Evolutionary conservation across 1,140 invertebrate species (phyloP).

Genomic region (Pseudomyrmex concolor): DNA sequence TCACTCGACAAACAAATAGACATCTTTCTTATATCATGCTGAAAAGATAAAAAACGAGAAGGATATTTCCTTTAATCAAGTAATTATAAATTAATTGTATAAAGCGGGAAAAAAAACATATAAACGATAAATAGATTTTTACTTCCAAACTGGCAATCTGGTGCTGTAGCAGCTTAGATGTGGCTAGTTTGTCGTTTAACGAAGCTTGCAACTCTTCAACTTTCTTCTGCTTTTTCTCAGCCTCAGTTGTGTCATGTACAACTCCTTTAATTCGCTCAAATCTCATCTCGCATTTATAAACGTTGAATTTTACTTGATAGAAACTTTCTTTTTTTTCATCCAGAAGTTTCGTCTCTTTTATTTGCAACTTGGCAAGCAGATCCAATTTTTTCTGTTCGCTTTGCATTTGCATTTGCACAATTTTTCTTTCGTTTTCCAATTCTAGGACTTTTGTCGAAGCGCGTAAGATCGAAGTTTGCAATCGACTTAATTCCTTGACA

Average conservation of each 20-base stretch:
- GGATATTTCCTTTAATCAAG: constrained; percentile 50
- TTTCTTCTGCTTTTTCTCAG: constrained; percentile 79
- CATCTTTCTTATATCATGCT: constrained; percentile 78
- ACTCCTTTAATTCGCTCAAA: constrained; percentile 76
- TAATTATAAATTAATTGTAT: neutral
- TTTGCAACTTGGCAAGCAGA: constrained; percentile 56
- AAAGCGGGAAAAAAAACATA: constrained; percentile 19
- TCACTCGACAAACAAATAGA: constrained; percentile 74
- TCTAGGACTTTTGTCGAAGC: constrained; percentile 68
- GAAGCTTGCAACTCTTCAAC: constrained; percentile 83
- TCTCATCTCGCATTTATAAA: constrained; percentile 78
- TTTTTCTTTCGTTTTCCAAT: constrained; percentile 76
- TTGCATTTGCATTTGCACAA: constrained; percentile 67
- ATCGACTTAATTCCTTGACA: constrained; percentile 70
- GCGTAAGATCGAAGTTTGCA: constrained; percentile 74
- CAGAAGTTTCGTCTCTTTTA: constrained; percentile 77
- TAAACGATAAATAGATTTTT: constrained; percentile 17
- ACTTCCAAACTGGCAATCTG: constrained; percentile 86
- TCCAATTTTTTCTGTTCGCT: constrained; percentile 76
- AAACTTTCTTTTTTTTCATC: constrained; percentile 79
- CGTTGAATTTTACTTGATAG: constrained; percentile 79
- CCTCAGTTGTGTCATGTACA: constrained; percentile 75
- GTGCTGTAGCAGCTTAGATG: constrained; percentile 82
- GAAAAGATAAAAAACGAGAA: neutral
- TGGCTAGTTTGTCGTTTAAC: constrained; percentile 79